These are phyloP conservation scores for Phrynosoma platyrhinos DNA, from an alignment of 2,113 vertebrate genomes.

Conservation along the genomic window DNA sequence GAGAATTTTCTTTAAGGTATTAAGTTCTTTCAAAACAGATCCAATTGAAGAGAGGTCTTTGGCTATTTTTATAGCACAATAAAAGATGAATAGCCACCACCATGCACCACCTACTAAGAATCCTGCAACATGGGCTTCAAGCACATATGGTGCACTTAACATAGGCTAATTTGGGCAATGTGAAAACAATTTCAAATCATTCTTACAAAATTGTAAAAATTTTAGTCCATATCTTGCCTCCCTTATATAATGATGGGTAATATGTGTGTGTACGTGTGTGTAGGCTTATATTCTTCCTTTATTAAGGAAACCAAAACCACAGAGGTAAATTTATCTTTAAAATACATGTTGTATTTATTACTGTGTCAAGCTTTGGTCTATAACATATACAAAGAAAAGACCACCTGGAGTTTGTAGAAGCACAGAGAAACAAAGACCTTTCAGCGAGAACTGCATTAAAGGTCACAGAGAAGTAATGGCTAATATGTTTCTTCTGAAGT, in stretches of 20 bases:
- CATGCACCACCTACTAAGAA: neutral
- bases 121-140: too few relatives aligned
- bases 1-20: neutral
- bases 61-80: neutral
- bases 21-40: constrained; percentile 18
- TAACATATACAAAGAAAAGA: neutral
- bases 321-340: neutral
- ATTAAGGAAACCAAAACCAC: constrained; percentile 1
- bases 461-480: neutral
- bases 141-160: too few relatives aligned
- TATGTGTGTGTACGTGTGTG: too few relatives aligned
- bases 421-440: constrained; percentile 18
- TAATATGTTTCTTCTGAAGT: constrained; percentile 38
- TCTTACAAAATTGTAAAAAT: constrained; percentile 30
- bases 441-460: neutral
- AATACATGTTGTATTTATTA: neutral
- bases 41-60: neutral
- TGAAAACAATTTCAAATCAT: neutral
- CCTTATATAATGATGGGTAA: neutral
- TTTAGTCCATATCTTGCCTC: neutral
- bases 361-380: neutral
- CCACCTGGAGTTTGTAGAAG: neutral
- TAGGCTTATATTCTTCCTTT: neutral
- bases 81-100: neutral
- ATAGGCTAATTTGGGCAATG: neutral